phyloP scores from a whole-genome alignment of 1,140 invertebrate species.

The Trichoplusia ni region DNA sequence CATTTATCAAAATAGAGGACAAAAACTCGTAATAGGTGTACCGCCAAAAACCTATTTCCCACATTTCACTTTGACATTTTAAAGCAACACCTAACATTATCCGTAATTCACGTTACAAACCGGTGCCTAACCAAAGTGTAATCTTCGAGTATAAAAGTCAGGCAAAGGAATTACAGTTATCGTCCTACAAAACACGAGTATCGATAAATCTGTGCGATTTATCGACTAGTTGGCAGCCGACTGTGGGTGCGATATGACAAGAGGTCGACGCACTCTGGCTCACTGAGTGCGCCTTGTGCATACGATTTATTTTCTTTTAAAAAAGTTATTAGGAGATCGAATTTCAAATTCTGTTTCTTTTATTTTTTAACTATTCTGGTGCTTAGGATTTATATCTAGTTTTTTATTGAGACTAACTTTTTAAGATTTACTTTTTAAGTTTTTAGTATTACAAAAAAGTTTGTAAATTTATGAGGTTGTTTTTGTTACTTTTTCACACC shows the following conservation, averaged over 20 bases:
- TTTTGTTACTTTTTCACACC: too few species aligned
- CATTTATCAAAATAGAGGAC: too few species aligned
- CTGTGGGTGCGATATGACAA: constrained; percentile 28
- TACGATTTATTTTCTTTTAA: constrained; percentile 4
- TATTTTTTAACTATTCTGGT: neutral
- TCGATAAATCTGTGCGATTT: constrained; percentile 27
- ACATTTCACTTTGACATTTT: too few species aligned
- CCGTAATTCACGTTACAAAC: too few species aligned
- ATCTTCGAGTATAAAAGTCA: constrained; percentile 1
- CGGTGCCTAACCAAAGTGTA: neutral
- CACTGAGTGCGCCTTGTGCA: constrained; percentile 27
- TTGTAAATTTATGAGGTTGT: too few species aligned
- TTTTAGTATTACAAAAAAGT: too few species aligned
- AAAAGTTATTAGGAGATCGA: neutral
- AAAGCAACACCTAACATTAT: neutral
- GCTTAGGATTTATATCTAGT: neutral
- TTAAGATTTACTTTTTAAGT: neutral
- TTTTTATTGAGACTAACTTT: neutral
- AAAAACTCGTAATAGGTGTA: too few species aligned
- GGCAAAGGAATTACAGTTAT: constrained; percentile 25
- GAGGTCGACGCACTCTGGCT: constrained; percentile 18
- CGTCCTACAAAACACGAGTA: constrained; percentile 23
- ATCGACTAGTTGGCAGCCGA: constrained; percentile 24
- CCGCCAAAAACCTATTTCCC: too few species aligned
- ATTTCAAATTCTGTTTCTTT: neutral